These are phyloP conservation scores for Carapus acus DNA, from an alignment of 2,797 vertebrate genomes.

Conservation along the genomic window DNA sequence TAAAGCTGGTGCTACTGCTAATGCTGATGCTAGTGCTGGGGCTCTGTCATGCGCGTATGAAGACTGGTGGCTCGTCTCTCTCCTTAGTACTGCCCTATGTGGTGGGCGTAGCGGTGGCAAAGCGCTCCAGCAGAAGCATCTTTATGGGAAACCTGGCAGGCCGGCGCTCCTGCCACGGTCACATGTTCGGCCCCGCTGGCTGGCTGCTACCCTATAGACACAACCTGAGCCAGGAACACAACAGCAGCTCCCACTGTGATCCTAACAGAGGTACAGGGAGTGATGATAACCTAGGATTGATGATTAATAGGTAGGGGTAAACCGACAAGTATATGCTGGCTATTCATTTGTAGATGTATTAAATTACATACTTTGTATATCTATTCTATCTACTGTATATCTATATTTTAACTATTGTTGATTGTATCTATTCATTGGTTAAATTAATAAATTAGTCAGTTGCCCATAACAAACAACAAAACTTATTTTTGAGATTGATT, in stretches of 20 bases:
- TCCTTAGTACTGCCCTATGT: constrained; percentile 68
- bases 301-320: too few species aligned
- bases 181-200: constrained; percentile 83
- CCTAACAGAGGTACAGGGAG: constrained; percentile 72
- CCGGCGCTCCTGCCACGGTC: constrained; percentile 82
- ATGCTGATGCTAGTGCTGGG: too few species aligned
- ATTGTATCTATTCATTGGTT: too few species aligned
- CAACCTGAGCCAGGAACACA: constrained; percentile 60
- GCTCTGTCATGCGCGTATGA: neutral
- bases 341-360: too few species aligned
- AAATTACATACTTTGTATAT: too few species aligned
- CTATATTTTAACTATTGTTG: too few species aligned
- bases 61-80: neutral
- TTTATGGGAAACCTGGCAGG: constrained; percentile 73
- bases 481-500: too few species aligned
- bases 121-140: constrained; percentile 71
- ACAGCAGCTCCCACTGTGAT: constrained; percentile 70
- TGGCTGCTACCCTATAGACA: constrained; percentile 81
- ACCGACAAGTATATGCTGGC: too few species aligned
- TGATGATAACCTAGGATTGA: too few species aligned
- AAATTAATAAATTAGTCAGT: too few species aligned
- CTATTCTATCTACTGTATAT: too few species aligned
- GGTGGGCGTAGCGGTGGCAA: constrained; percentile 75
- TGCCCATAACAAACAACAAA: too few species aligned
- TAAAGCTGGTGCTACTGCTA: neutral